These are phyloP conservation scores for Tenthredo scrophulariae DNA, from an alignment of 2,888 invertebrate genomes.

Conservation along the genomic window DNA sequence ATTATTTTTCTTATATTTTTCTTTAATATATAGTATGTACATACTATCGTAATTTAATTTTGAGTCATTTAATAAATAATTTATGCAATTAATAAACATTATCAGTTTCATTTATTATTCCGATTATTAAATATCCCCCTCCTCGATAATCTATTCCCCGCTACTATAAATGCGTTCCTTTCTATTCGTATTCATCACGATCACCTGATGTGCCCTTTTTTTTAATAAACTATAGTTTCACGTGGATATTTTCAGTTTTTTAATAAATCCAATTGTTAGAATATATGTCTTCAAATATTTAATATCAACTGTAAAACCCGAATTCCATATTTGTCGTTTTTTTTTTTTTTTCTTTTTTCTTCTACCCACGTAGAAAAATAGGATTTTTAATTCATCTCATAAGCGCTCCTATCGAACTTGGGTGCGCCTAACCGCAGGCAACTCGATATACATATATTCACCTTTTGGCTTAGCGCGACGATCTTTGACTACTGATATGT, in stretches of 20 bases:
- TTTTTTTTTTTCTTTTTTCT: too few relatives aligned
- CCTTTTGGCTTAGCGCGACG: neutral
- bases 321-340: too few relatives aligned
- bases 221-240: too few relatives aligned
- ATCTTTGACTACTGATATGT: conserved; percentile 15
- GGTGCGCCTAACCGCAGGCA: conserved; percentile 11
- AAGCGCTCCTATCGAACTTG: neutral
- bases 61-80: neutral
- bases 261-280: too few relatives aligned
- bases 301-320: too few relatives aligned
- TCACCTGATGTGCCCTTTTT: too few relatives aligned
- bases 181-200: too few relatives aligned
- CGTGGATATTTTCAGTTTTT: too few relatives aligned
- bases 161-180: too few relatives aligned
- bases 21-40: neutral
- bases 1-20: neutral
- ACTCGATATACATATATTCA: neutral
- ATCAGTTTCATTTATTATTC: neutral
- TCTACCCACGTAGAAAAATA: neutral
- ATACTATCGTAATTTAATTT: neutral
- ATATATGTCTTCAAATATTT: too few relatives aligned
- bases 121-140: neutral
- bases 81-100: neutral
- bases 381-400: neutral
- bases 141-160: too few relatives aligned